These are phyloP conservation scores for Gnathonemus longibarbis DNA, from an alignment of 2,113 vertebrate genomes.

Conservation along the genomic window DNA sequence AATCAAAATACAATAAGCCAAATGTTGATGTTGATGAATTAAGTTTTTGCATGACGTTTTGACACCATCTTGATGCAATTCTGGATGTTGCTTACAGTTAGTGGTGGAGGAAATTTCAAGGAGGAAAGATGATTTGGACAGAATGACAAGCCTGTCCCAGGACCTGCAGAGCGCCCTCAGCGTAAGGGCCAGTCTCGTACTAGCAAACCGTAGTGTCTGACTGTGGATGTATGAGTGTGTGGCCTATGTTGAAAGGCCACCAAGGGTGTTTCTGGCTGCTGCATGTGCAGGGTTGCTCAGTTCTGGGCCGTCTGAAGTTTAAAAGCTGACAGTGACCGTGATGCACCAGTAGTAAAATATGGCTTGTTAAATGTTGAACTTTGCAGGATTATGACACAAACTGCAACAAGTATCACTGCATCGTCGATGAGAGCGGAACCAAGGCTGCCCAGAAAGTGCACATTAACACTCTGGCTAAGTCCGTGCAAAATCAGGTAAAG, in stretches of 20 bases:
- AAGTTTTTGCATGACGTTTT: not conserved
- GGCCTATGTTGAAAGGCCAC: not conserved
- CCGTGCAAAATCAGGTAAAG: constrained; percentile 75
- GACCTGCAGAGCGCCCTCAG: constrained; percentile 72
- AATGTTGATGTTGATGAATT: not conserved
- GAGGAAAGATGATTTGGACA: constrained; percentile 69
- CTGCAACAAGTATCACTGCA: constrained; percentile 72
- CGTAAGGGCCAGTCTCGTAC: constrained; percentile 51
- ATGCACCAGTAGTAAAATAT: not conserved
- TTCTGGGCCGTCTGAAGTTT: not conserved
- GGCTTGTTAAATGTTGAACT: not conserved
- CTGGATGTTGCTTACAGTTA: constrained; percentile 57
- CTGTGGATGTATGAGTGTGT: not conserved
- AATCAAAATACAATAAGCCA: not conserved
- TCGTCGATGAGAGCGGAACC: constrained; percentile 57
- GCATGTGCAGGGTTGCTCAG: not conserved
- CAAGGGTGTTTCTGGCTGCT: not conserved
- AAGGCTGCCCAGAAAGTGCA: constrained; percentile 52
- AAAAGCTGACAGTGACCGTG: not conserved
- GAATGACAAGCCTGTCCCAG: constrained; percentile 62
- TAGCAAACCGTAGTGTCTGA: not conserved
- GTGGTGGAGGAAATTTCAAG: constrained; percentile 72
- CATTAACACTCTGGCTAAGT: constrained; percentile 63
- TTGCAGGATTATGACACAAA: constrained; percentile 78
- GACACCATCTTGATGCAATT: not conserved